Conservation (phyloP, 2,113 vertebrate species). For the Aphyosemion australe region DNA sequence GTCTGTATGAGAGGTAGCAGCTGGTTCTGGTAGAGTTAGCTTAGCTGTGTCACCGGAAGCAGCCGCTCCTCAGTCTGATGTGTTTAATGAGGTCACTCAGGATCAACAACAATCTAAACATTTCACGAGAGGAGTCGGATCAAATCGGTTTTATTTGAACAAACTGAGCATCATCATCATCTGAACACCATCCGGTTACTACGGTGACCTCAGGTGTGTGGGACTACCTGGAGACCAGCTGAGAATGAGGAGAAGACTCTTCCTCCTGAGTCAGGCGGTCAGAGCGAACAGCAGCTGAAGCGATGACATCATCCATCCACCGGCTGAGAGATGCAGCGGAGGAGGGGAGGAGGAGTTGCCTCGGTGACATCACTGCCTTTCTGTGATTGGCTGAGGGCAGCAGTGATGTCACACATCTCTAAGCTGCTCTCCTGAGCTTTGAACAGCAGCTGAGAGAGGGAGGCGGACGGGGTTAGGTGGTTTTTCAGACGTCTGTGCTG, state of each 20-base stretch:
- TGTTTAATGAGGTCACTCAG: too few species aligned
- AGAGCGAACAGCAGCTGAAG: constrained; percentile 31
- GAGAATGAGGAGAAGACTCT: too few species aligned
- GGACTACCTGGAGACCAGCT: too few species aligned
- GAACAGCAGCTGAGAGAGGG: constrained; percentile 81
- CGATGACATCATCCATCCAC: constrained; percentile 80
- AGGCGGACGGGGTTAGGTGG: constrained; percentile 34
- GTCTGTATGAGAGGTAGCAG: not conserved
- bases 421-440: constrained; percentile 92
- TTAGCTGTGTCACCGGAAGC: too few species aligned
- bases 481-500: constrained; percentile 5
- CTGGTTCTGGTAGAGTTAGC: too few species aligned
- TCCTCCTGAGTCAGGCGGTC: constrained; percentile 1
- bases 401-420: constrained; percentile 96
- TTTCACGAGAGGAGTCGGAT: too few species aligned
- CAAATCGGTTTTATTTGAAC: too few species aligned
- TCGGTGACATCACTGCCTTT: constrained; percentile 86
- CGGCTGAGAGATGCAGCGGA: constrained; percentile 83
- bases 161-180: too few species aligned
- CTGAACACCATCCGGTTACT: too few species aligned
- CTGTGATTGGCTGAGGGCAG: constrained; percentile 86
- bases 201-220: too few species aligned
- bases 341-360: constrained; percentile 62
- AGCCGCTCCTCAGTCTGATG: too few species aligned
- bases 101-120: too few species aligned